Evolutionary conservation across 1,140 invertebrate species (phyloP).

Genomic region (Liolophura sinensis): DNA sequence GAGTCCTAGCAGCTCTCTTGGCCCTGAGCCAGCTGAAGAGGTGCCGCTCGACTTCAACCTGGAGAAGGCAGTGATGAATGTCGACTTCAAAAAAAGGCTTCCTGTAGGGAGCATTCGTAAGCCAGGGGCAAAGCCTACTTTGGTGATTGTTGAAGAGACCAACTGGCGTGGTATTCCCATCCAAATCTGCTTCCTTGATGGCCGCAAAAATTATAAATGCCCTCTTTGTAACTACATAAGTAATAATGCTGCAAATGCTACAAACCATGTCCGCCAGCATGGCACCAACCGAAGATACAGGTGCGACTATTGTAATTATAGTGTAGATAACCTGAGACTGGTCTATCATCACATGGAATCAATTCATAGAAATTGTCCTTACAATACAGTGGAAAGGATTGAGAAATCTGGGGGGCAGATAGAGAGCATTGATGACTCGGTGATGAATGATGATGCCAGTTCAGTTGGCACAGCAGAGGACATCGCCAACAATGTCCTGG

Average conservation of each 20-base stretch:
- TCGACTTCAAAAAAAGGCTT: no score
- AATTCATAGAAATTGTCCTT: slow-evolving; percentile 19
- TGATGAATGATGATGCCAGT: no score
- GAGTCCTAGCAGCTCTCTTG: no score
- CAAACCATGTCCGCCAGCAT: slow-evolving; percentile 41
- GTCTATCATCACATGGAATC: slow-evolving; percentile 39
- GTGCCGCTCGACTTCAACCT: no score
- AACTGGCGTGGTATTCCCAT: slow-evolving; percentile 35
- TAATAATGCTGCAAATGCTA: slow-evolving; percentile 34
- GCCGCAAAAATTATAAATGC: slow-evolving; percentile 43
- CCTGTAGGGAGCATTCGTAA: no score
- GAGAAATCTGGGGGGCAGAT: no score
- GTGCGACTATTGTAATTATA: slow-evolving; percentile 42
- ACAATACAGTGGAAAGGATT: no score
- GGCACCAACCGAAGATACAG: slow-evolving; percentile 34
- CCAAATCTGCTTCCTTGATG: slow-evolving; percentile 32
- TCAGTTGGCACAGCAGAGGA: no score
- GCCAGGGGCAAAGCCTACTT: slow-evolving; percentile 9
- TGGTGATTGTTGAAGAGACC: slow-evolving; percentile 28
- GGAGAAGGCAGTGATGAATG: no score
- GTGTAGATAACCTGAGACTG: slow-evolving; percentile 35
- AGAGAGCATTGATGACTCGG: no score
- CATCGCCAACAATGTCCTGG: no score
- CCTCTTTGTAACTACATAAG: slow-evolving; percentile 39
- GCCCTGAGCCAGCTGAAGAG: no score